Conservation (phyloP, 2,888 invertebrate genomes). For the Sipha maydis region DNA sequence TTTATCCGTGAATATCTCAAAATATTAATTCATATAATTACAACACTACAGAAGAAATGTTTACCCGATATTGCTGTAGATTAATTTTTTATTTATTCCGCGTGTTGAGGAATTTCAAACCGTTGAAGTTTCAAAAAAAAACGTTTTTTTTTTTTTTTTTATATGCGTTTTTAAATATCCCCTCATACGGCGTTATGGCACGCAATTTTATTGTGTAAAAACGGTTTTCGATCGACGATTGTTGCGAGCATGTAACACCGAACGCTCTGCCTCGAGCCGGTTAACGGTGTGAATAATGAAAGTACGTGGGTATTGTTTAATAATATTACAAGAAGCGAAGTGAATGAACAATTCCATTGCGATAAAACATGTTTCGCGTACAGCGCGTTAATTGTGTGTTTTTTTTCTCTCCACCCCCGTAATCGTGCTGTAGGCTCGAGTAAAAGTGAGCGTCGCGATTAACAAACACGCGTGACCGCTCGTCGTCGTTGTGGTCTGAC, state of each 20-base stretch:
- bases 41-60: no score
- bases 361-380: no score
- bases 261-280: not conserved
- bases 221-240: not conserved
- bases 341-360: not conserved
- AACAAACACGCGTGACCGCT: not conserved
- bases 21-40: no score
- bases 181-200: no score
- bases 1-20: no score
- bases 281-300: constrained; percentile 20
- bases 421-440: not conserved
- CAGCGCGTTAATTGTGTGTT: constrained; percentile 18
- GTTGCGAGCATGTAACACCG: not conserved
- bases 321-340: not conserved
- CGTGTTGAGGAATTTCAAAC: no score
- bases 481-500: not conserved
- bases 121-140: not conserved
- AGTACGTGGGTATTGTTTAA: not conserved
- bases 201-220: not conserved
- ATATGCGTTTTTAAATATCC: no score
- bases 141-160: no score
- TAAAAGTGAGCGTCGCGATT: constrained; percentile 12
- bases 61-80: no score
- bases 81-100: no score
- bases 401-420: not conserved